Evolutionary conservation across 2,888 invertebrate genomes (phyloP).

Genomic region (Lepeophtheirus nordmannii): DNA sequence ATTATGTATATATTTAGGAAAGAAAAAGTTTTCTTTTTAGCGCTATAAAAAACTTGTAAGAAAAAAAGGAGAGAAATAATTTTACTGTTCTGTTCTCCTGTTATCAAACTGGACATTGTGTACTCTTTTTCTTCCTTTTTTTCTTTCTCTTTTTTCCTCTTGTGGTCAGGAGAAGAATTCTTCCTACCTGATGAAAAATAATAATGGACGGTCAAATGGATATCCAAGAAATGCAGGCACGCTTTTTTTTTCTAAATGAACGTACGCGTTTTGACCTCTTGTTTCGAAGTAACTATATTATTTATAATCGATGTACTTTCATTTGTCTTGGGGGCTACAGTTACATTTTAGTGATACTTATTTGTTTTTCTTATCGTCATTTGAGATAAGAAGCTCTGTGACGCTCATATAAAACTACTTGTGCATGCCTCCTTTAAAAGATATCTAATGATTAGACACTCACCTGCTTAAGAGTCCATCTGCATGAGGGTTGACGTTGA

Average conservation of each 20-base stretch:
- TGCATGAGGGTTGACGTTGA: conserved; percentile 33
- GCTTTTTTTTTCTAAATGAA: no score
- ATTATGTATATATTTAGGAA: no score
- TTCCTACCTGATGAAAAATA: background rate
- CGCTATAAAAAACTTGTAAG: background rate
- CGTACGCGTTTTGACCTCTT: no score
- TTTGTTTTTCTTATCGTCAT: no score
- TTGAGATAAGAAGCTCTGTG: no score
- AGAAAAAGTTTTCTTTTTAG: background rate
- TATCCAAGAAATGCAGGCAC: background rate
- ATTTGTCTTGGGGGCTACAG: no score
- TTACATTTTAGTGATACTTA: no score
- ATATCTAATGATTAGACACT: background rate
- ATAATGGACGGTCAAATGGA: background rate
- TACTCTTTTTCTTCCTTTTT: background rate
- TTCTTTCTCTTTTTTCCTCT: background rate
- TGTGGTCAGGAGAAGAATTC: background rate
- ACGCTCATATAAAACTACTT: no score
- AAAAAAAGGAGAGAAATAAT: background rate
- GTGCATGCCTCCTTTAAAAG: no score
- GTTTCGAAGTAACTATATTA: no score
- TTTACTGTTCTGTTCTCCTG: background rate
- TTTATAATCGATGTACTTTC: no score
- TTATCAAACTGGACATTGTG: conserved; percentile 1
- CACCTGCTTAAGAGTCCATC: conserved; percentile 34